Evolutionary conservation across 2,797 vertebrate species (phyloP), one percentile per base, ranked within the genome.

Genomic region (Loris lydekkerianus): DNA sequence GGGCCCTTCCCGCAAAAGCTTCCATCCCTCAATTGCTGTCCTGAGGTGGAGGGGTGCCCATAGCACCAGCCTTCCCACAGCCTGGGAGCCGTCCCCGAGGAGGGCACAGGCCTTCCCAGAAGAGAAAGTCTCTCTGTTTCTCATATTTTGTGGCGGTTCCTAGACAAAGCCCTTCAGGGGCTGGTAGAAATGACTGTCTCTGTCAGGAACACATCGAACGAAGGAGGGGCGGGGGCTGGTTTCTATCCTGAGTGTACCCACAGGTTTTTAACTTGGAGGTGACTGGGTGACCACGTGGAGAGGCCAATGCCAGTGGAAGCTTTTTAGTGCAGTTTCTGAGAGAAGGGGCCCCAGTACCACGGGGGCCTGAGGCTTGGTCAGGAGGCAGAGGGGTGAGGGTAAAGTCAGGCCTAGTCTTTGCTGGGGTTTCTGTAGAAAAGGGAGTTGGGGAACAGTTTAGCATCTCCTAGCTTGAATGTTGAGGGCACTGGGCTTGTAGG

Each of bases 1-100:
- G 84, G 43, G 65, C 27, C 4, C 4, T 29, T 60, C 29, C 58
- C 78, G 14, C 14, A 9, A 43, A 34, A 56, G 70, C 29, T n/a
- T 18, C 77, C 0, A 8, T 56, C 10, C 23, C 20, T 77, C 29
- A 40, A 10, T 6, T n/a, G 27, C 43, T 60, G 17, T 46, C 31
- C 40, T 10, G 34, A 21, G 3, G 10, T 18, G 11, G 17, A 5
- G 46, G 65, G 40, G 29, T 0, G 0, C 3, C 56, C 23, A 46
- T 0, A 5, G 20, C 10, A 5, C 20, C 31, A 67, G 31, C 25
- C 40, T 88, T 40, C 63, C 69, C 77, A 7, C 0, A 13, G 25
- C 70, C 31, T 0, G 0, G 14, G 34, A 23, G 14, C 60, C 15
- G 21, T 10, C 15, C 23, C 27, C 10, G 20, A 73, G 63, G 1